phyloP scores from a whole-genome alignment of 2,797 vertebrate genomes.

The Xiphophorus birchmanni region DNA sequence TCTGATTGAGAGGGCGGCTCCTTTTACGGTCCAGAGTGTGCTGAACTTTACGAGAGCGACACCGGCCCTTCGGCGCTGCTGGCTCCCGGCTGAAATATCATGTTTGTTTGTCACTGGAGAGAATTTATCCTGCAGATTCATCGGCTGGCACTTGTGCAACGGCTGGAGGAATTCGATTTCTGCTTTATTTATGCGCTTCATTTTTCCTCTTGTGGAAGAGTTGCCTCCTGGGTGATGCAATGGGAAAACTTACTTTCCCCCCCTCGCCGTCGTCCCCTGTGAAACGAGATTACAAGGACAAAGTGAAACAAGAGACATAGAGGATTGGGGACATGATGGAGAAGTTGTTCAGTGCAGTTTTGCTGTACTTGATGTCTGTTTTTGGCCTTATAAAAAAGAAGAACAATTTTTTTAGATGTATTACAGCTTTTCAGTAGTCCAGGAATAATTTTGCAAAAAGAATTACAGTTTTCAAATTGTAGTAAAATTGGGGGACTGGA shows the following conservation, averaged over 20 bases:
- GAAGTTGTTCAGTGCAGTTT: constrained; percentile 72
- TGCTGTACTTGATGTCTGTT: constrained; percentile 50
- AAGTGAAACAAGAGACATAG: constrained; percentile 58
- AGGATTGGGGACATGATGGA: constrained; percentile 69
- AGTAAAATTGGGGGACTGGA: not conserved
- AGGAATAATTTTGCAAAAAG: constrained; percentile 35
- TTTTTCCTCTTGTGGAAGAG: constrained; percentile 72
- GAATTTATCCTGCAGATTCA: constrained; percentile 85
- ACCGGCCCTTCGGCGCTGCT: constrained; percentile 54
- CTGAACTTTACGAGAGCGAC: constrained; percentile 81
- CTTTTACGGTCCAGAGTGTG: constrained; percentile 73
- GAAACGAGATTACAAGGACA: constrained; percentile 76
- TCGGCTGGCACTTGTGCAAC: constrained; percentile 74
- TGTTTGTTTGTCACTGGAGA: constrained; percentile 83
- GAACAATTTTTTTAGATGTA: constrained; percentile 2
- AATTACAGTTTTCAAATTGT: not conserved
- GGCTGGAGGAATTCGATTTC: constrained; percentile 82
- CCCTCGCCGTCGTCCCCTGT: constrained; percentile 56
- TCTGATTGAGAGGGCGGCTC: constrained; percentile 73
- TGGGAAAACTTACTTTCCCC: constrained; percentile 56
- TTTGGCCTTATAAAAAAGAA: constrained; percentile 56
- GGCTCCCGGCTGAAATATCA: constrained; percentile 78
- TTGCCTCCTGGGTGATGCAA: constrained; percentile 67
- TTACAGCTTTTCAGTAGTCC: constrained; percentile 49
- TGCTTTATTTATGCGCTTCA: constrained; percentile 81